Base-by-base conservation (phyloP, 2,797 vertebrate genomes). In the Cheirogaleus major region DNA sequence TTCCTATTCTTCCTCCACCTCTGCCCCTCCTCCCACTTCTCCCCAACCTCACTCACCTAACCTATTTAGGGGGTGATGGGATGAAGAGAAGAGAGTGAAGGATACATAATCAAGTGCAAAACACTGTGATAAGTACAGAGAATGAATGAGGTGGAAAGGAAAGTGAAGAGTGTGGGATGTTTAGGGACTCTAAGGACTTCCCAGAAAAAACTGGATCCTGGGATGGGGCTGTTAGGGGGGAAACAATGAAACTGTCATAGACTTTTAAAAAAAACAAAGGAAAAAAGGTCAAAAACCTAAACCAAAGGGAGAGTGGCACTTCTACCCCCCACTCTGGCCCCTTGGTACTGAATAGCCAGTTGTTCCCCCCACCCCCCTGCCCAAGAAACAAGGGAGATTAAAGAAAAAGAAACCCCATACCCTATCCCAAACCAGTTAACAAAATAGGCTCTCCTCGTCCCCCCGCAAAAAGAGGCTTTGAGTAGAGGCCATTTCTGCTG, bases 51-150 rank as follows among this genome's bases (percentile, higher is more conserved):
- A 79, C 65, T 91, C 93, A 85, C 78, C 82, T 94, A 86, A 82
- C 79, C 86, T 45, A 69, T 5, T 75, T 45, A 78, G 89, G 92
- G 82, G 69, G 88, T 76, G 65, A 87, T 32, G 72, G 59, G 95
- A 78, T 69, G 84, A 35, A 76, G 70, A 89, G 65, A 43, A 72
- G 38, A 93, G 41, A 85, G 84, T 52, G 69, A 86, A 85, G 55
- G 94, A 81, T 75, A 91, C 69, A 91, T 69, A 97, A 92, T 97
- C 96, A 96, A 97, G 98, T 98, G 98, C 97, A 98, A 97, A 97
- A 97, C 97, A 97, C 97, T 91, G 97, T 91, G 97, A 57, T 94
- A 94, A 96, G 96, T 96, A 96, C 81, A 97, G 76, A 96, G 95
- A 81, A 81, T 59, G 91, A 87, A 70, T 38, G 43, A 95, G 69